Evolutionary conservation across 2,113 vertebrate genomes (phyloP).

Genomic region (Cynopterus brachyotis): DNA sequence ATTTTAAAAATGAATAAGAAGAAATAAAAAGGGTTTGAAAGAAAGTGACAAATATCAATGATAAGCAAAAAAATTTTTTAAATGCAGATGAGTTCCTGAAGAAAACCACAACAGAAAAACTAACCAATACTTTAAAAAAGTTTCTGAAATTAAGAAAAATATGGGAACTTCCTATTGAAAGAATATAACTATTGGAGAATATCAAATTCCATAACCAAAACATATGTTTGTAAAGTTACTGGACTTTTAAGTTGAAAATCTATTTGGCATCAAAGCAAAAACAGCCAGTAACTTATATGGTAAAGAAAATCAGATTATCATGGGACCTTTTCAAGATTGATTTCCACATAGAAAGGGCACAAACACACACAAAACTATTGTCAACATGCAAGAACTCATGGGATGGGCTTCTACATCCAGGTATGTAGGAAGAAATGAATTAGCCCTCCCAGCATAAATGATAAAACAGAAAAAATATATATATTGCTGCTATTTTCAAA

Average conservation of each 20-base stretch:
- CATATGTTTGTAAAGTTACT: not conserved
- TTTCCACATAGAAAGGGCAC: not conserved
- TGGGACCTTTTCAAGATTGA: not conserved
- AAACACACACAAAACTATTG: not conserved
- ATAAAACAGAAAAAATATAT: not conserved
- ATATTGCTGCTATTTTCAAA: not conserved
- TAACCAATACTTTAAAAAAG: not conserved
- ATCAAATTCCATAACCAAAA: not conserved
- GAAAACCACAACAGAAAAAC: not conserved
- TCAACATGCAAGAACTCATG: not conserved
- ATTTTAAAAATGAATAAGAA: not conserved
- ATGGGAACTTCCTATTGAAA: not conserved
- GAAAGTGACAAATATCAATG: not conserved
- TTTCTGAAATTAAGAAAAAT: not conserved
- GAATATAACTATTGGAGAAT: not conserved
- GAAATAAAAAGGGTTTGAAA: not conserved
- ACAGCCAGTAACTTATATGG: not conserved
- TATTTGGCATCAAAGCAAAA: not conserved
- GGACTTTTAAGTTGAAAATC: not conserved
- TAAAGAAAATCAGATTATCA: constrained; percentile 5
- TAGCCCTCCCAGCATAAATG: not conserved
- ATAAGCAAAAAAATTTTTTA: not conserved
- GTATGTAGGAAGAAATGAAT: not conserved
- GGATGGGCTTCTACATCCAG: not conserved
- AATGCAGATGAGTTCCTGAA: not conserved